These are phyloP conservation scores for Amblyornis subalaris DNA, from an alignment of 2,113 vertebrate species.

Conservation along the genomic window DNA sequence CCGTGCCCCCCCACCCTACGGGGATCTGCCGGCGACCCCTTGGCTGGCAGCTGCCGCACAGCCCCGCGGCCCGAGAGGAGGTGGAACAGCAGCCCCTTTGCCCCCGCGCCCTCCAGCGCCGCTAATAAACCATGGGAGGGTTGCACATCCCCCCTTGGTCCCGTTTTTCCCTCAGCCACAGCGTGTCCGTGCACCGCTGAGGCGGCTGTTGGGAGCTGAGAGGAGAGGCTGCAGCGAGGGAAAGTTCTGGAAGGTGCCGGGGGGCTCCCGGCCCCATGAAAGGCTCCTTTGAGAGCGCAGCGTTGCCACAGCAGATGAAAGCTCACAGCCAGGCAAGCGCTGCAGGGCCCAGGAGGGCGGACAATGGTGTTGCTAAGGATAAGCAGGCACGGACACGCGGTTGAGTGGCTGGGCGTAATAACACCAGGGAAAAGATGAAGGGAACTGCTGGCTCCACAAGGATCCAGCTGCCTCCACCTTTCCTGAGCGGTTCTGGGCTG, in stretches of 20 bases:
- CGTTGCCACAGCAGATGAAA: background rate
- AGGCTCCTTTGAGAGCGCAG: background rate
- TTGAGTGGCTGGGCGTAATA: background rate
- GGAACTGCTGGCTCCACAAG: fast-evolving
- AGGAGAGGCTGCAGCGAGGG: fast-evolving
- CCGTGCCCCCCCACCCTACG: fast-evolving
- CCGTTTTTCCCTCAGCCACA: fast-evolving
- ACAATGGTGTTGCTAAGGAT: background rate
- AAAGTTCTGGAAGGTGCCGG: background rate
- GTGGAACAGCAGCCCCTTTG: background rate
- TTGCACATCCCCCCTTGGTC: fast-evolving
- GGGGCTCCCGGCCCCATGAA: fast-evolving
- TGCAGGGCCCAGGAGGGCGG: fast-evolving
- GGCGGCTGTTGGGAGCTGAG: background rate
- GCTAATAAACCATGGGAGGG: fast-evolving
- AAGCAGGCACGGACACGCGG: background rate
- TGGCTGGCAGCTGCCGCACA: background rate
- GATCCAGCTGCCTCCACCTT: background rate
- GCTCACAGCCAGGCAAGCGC: background rate
- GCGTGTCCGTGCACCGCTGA: fast-evolving
- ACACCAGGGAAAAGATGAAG: background rate
- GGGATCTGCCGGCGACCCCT: no score
- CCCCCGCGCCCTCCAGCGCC: no score
- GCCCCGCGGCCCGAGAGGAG: background rate
- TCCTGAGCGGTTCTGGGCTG: background rate